Percentiles rank a stretch among this genome's conserved stretches.
Conservation (phyloP, 1,140 invertebrate genomes). For the Lepeophtheirus salmonis region DNA sequence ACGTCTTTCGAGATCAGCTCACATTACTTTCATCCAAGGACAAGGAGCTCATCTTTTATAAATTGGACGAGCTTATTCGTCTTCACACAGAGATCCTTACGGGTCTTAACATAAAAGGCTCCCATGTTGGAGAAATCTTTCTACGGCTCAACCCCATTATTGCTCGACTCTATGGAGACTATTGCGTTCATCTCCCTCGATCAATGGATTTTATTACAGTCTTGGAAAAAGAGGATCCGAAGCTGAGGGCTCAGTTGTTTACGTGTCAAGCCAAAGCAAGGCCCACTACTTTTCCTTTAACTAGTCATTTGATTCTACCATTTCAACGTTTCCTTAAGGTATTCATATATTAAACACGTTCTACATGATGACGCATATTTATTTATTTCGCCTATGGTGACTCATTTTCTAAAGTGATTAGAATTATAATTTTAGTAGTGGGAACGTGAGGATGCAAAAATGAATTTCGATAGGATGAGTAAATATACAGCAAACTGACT, state of each 20-base stretch:
- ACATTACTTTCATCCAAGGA: not conserved
- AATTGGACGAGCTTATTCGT: conserved; percentile 14
- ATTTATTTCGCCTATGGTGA: too few relatives aligned
- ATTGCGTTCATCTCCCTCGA: conserved; percentile 7
- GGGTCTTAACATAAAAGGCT: not conserved
- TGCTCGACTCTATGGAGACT: not conserved
- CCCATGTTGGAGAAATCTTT: conserved; percentile 2
- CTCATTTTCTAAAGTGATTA: too few relatives aligned
- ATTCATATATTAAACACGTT: not conserved
- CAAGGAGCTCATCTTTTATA: conserved; percentile 9
- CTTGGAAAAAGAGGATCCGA: not conserved
- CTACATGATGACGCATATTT: too few relatives aligned
- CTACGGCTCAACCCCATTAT: conserved; percentile 1
- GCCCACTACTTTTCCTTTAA: conserved; percentile 13
- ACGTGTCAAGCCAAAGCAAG: conserved; percentile 1
- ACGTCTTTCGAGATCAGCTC: conserved; percentile 14
- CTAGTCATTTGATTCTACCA: conserved; percentile 16
- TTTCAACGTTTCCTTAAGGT: conserved; percentile 18
- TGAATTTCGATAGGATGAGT: too few relatives aligned
- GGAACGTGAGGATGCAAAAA: too few relatives aligned
- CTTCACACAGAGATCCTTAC: conserved; percentile 7
- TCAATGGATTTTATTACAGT: not conserved
- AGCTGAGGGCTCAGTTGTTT: not conserved
- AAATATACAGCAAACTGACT: too few relatives aligned
- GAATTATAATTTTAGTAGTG: too few relatives aligned